A percentile compares a stretch with the other conserved stretches of the same genome.
phyloP scores from a whole-genome alignment of 35 echinoderm and acorn worm genomes.

The Ophioderma brevispina region DNA sequence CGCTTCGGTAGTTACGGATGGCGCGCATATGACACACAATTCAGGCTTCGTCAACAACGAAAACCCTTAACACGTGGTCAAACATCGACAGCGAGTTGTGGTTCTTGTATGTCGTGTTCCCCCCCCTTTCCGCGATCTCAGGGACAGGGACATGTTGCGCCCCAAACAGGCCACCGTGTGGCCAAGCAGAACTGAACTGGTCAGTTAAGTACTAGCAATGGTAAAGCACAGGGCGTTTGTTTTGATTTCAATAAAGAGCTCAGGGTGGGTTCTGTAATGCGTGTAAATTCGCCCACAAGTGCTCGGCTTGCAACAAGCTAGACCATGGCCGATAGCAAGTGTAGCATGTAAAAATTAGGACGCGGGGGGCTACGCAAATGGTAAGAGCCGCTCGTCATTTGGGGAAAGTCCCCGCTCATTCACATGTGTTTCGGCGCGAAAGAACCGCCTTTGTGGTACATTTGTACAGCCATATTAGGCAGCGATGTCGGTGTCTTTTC shows the following conservation, averaged over 20 bases:
- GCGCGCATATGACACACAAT: conserved; percentile 13
- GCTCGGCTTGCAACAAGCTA: not conserved
- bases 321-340: not conserved
- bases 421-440: too few relatives aligned
- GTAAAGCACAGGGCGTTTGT: not conserved
- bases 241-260: not conserved
- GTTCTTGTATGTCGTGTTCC: not conserved
- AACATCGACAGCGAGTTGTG: conserved; percentile 10
- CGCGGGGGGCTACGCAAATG: too few relatives aligned
- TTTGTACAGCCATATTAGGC: too few relatives aligned
- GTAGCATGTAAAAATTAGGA: too few relatives aligned
- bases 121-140: not conserved
- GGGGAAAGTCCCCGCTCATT: too few relatives aligned
- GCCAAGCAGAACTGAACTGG: not conserved
- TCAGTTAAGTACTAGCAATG: not conserved
- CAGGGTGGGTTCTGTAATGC: not conserved
- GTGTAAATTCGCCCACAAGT: conserved; percentile 5
- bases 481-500: too few relatives aligned
- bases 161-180: not conserved
- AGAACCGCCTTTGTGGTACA: too few relatives aligned
- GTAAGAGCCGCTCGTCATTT: too few relatives aligned
- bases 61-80: not conserved
- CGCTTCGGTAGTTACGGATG: conserved; percentile 3
- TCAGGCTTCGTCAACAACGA: not conserved
- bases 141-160: not conserved